phyloP scores from a whole-genome alignment of 2,888 invertebrate genomes.

The Synergus umbraculus region DNA sequence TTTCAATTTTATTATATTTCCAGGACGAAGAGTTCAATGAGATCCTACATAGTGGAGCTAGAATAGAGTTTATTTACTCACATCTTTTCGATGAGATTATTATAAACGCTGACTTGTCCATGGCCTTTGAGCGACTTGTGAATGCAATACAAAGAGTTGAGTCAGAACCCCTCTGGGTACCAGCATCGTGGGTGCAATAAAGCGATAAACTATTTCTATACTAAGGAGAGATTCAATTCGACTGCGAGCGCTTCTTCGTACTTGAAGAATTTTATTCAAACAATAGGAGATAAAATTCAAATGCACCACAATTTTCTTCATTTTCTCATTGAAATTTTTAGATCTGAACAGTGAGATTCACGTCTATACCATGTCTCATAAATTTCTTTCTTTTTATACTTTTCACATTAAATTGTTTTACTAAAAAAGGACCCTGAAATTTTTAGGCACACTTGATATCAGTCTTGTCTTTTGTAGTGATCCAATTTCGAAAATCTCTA shows the following conservation, averaged over 20 bases:
- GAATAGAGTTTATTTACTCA: conserved; percentile 94
- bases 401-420: not conserved
- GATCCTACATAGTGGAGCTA: conserved; percentile 89
- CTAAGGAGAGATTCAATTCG: conserved; percentile 18
- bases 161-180: conserved; percentile 97
- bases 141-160: conserved; percentile 90
- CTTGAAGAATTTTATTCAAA: conserved; percentile 5
- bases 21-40: conserved; percentile 95
- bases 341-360: no score
- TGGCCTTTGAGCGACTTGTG: conserved; percentile 91
- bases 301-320: not conserved
- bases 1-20: conserved; percentile 32
- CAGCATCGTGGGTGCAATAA: conserved; percentile 95
- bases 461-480: no score
- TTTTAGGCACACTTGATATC: no score
- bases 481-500: no score
- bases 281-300: conserved; percentile 21
- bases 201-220: conserved; percentile 31
- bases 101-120: conserved; percentile 92
- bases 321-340: not conserved
- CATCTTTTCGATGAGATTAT: conserved; percentile 96
- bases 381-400: not conserved
- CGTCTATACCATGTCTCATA: not conserved
- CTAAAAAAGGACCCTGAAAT: no score
- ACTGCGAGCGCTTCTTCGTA: conserved; percentile 24